Percentiles rank a stretch among this genome's conserved stretches.
phyloP scores from a whole-genome alignment of 2,113 vertebrate species.

The Entelurus aequoreus region DNA sequence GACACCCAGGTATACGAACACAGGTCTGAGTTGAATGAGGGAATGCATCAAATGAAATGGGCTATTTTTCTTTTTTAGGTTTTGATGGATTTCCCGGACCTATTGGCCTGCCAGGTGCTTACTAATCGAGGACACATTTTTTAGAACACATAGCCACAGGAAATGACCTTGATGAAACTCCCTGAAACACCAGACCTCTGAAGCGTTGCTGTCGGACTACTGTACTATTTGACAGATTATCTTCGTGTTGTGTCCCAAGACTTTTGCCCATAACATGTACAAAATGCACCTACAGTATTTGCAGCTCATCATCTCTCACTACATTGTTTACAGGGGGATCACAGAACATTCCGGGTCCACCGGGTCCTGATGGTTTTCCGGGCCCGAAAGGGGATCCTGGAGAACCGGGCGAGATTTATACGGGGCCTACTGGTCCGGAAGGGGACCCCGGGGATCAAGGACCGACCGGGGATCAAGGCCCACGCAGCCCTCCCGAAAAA shows the following conservation, averaged over 20 bases:
- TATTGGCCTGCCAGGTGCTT: slow-evolving; percentile 46
- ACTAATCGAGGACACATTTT: background rate
- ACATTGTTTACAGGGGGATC: slow-evolving; percentile 18
- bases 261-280: background rate
- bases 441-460: slow-evolving; percentile 76
- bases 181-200: too few relatives aligned
- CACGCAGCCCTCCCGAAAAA: slow-evolving; percentile 64
- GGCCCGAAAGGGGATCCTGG: slow-evolving; percentile 83
- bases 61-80: slow-evolving; percentile 29
- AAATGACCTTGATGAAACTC: background rate
- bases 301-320: background rate
- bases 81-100: slow-evolving; percentile 41
- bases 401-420: slow-evolving; percentile 70
- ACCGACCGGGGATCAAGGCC: slow-evolving; percentile 75
- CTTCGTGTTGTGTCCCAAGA: background rate
- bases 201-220: too few relatives aligned
- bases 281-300: background rate
- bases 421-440: slow-evolving; percentile 69
- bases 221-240: background rate
- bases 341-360: slow-evolving; percentile 48
- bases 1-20: slow-evolving; percentile 34
- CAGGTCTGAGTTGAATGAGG: background rate
- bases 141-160: background rate
- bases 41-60: background rate
- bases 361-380: slow-evolving; percentile 74